Conservation (phyloP, 2,888 invertebrate species). For the Dasypogon diadema region DNA sequence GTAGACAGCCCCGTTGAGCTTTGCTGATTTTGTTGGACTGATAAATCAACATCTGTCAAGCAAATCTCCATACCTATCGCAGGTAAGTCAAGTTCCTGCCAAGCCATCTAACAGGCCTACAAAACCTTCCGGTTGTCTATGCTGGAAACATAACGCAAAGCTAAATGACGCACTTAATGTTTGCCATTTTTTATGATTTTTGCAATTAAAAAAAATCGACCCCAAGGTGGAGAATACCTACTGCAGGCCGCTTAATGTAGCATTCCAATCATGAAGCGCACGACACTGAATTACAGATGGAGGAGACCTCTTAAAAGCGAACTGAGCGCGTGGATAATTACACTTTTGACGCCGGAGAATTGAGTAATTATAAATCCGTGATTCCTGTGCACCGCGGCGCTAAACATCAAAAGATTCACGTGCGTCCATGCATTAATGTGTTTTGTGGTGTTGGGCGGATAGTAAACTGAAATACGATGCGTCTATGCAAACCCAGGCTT, state of each 20-base stretch:
- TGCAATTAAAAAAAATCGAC: background rate
- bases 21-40: background rate
- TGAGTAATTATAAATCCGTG: slow-evolving; percentile 31
- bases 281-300: background rate
- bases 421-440: slow-evolving; percentile 6
- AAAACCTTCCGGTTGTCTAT: no score
- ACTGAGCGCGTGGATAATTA: slow-evolving; percentile 2
- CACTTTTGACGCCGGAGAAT: slow-evolving; percentile 30
- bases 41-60: slow-evolving; percentile 27
- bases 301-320: background rate
- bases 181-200: background rate
- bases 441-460: background rate
- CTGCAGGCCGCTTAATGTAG: background rate
- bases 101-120: no score
- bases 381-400: background rate
- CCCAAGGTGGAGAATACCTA: background rate
- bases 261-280: background rate
- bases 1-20: background rate
- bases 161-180: no score
- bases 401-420: slow-evolving; percentile 23
- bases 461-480: background rate
- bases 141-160: no score
- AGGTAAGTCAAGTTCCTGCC: background rate
- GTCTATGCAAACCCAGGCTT: background rate
- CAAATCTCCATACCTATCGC: background rate